phyloP scores from a whole-genome alignment of 2,888 invertebrate genomes.

The Acleris laterana region DNA sequence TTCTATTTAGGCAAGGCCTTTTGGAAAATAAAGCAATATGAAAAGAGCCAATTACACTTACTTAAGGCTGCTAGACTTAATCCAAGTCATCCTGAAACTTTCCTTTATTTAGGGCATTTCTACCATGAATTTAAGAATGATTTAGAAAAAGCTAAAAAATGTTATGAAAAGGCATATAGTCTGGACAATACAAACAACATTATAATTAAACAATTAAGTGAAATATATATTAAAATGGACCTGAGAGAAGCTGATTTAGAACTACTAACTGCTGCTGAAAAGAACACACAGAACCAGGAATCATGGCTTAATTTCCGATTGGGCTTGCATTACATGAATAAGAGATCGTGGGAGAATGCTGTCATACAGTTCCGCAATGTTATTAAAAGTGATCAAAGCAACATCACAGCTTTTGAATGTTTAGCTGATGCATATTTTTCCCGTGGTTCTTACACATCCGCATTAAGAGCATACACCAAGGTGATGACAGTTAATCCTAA shows the following conservation, averaged over 20 bases:
- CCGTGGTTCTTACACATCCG: conserved; percentile 95
- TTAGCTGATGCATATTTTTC: conserved; percentile 95
- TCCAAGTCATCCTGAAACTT: conserved; percentile 89
- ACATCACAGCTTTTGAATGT: conserved; percentile 93
- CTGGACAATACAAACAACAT: conserved; percentile 87
- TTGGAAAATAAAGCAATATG: conserved; percentile 84
- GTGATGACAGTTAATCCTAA: conserved; percentile 87
- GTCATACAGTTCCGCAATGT: conserved; percentile 90
- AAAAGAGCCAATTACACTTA: conserved; percentile 86
- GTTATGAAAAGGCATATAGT: conserved; percentile 92
- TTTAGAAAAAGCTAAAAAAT: conserved; percentile 90
- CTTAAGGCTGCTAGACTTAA: conserved; percentile 89
- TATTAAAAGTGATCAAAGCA: conserved; percentile 87
- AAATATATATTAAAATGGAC: conserved; percentile 87
- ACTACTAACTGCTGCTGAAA: conserved; percentile 80
- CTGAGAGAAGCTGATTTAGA: conserved; percentile 87
- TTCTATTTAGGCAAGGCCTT: conserved; percentile 85
- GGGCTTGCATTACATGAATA: conserved; percentile 91
- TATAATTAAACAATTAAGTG: conserved; percentile 90
- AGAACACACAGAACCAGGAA: conserved; percentile 76
- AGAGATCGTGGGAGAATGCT: conserved; percentile 89
- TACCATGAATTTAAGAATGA: conserved; percentile 87
- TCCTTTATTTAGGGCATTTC: conserved; percentile 90
- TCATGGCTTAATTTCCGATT: conserved; percentile 93
- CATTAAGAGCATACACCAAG: conserved; percentile 93